Percentiles rank a stretch among this genome's conserved stretches.
Evolutionary conservation across 2,888 invertebrate species (phyloP).

Genomic region (Sthenelais limicola): DNA sequence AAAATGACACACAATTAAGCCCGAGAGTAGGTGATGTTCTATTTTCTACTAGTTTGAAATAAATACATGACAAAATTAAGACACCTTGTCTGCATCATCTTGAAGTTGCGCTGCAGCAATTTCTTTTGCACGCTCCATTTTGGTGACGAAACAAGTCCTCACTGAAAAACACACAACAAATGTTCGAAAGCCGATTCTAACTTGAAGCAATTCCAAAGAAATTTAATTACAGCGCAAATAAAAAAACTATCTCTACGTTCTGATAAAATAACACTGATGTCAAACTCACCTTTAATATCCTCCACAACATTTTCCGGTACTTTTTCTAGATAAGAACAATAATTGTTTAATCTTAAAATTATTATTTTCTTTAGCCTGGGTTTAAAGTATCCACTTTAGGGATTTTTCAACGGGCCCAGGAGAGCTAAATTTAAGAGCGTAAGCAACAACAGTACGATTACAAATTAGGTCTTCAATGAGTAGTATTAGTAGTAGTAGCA

Average conservation of each 20-base stretch:
- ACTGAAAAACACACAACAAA: too few relatives aligned
- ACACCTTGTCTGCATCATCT: constrained; percentile 30
- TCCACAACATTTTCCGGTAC: constrained; percentile 77
- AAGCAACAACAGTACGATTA: too few relatives aligned
- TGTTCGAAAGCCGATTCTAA: too few relatives aligned
- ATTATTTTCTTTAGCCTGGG: too few relatives aligned
- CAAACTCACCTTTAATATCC: constrained; percentile 76
- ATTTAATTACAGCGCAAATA: not conserved
- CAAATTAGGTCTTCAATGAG: too few relatives aligned
- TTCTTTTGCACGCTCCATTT: constrained; percentile 78
- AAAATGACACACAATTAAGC: not conserved
- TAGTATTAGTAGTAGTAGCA: too few relatives aligned
- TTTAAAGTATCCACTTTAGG: too few relatives aligned
- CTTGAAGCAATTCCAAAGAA: not conserved
- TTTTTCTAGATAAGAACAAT: constrained; percentile 55
- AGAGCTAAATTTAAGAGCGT: too few relatives aligned
- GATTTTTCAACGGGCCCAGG: too few relatives aligned
- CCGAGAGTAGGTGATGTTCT: not conserved
- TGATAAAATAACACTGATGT: not conserved
- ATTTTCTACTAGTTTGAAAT: not conserved
- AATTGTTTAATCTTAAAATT: too few relatives aligned
- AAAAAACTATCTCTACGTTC: not conserved
- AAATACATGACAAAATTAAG: not conserved
- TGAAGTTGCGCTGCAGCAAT: constrained; percentile 60
- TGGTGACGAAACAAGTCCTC: constrained; percentile 90